Evolutionary conservation across 2,888 invertebrate genomes (phyloP).

Genomic region (Drymonia ruficornis): DNA sequence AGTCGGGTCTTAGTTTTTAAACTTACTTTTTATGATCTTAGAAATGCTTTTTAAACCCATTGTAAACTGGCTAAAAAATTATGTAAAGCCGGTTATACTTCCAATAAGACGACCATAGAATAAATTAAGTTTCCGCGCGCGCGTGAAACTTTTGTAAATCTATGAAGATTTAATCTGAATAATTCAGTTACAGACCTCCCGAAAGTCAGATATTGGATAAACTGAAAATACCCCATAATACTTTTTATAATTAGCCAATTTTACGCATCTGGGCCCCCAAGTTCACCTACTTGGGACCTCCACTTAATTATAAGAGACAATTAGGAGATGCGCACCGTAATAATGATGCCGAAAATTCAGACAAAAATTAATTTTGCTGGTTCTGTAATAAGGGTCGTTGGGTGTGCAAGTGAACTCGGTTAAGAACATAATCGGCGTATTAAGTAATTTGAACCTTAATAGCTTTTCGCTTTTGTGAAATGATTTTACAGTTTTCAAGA

Average conservation of each 20-base stretch:
- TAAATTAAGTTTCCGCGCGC: no score
- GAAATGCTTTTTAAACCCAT: no score
- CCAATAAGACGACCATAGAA: no score
- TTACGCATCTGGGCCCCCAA: conserved; percentile 57
- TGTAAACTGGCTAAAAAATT: no score
- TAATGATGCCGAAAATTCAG: not conserved
- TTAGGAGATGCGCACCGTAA: conserved; percentile 45
- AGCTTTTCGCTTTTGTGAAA: conserved; percentile 45
- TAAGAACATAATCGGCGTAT: conserved; percentile 48
- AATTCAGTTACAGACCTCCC: conserved; percentile 6
- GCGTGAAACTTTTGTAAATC: no score
- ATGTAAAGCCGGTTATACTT: no score
- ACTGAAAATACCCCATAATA: conserved; percentile 53
- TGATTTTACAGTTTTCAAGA: conserved; percentile 41
- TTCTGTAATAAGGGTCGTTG: conserved; percentile 18
- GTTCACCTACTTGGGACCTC: conserved; percentile 54
- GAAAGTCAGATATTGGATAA: conserved; percentile 37
- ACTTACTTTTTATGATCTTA: no score
- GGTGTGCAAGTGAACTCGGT: conserved; percentile 20
- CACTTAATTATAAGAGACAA: conserved; percentile 65
- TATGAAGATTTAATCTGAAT: not conserved
- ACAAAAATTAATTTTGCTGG: conserved; percentile 26
- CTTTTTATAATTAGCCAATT: conserved; percentile 63
- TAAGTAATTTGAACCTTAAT: conserved; percentile 50
- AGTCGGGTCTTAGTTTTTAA: no score